These are phyloP conservation scores for Notothenia coriiceps DNA, from an alignment of 2,113 vertebrate species.

Conservation along the genomic window DNA sequence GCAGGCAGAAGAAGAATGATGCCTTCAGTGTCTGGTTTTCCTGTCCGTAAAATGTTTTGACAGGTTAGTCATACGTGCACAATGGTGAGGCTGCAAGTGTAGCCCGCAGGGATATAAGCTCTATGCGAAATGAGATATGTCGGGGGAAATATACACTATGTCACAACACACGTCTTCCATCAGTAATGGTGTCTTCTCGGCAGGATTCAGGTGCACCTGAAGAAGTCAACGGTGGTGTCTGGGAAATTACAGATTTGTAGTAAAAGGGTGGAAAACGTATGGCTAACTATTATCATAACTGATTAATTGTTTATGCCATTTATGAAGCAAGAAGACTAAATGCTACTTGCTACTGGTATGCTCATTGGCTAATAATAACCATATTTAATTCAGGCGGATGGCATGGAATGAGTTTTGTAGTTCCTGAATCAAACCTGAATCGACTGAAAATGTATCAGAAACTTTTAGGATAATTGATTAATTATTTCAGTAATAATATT, in stretches of 20 bases:
- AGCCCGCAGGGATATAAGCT: slow-evolving; percentile 1
- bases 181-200: neutral
- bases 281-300: no score
- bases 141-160: neutral
- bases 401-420: no score
- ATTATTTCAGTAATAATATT: no score
- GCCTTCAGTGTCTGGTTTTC: neutral
- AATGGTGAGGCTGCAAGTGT: neutral
- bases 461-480: no score
- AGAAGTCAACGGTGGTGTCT: neutral
- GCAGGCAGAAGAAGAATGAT: neutral
- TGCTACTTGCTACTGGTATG: neutral
- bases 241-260: neutral
- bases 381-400: no score
- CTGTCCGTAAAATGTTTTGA: slow-evolving; percentile 24
- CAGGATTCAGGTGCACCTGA: slow-evolving; percentile 6
- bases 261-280: no score
- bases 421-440: no score
- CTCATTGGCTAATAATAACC: neutral
- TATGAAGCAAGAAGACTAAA: neutral
- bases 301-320: neutral
- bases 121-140: neutral
- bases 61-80: slow-evolving; percentile 20
- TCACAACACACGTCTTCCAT: slow-evolving; percentile 20
- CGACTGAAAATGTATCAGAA: no score